These are phyloP conservation scores for Galerucella calmariensis DNA, from an alignment of 2,888 invertebrate species.

Conservation along the genomic window DNA sequence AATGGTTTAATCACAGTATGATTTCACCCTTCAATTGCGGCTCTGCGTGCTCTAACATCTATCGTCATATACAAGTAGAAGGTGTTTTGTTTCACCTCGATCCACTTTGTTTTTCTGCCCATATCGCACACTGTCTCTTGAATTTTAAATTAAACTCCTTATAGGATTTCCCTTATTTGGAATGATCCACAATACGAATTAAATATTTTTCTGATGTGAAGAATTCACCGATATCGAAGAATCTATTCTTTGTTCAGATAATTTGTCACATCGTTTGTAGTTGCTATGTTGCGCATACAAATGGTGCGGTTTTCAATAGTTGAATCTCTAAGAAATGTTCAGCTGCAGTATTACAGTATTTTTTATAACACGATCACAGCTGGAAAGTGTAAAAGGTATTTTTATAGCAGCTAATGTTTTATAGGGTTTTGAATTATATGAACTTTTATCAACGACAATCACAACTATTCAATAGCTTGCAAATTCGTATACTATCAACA, in stretches of 20 bases:
- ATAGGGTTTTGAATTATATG: not conserved
- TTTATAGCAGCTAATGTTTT: constrained; percentile 5
- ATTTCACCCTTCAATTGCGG: not conserved
- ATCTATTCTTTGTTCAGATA: constrained; percentile 41
- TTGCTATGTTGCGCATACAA: constrained; percentile 39
- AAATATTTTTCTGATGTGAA: constrained; percentile 41
- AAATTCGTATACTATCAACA: too few species aligned
- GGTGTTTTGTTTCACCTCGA: constrained; percentile 56
- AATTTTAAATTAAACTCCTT: constrained; percentile 48
- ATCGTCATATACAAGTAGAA: constrained; percentile 52
- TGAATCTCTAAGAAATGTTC: constrained; percentile 7
- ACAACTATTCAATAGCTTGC: too few species aligned
- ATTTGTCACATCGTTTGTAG: constrained; percentile 44
- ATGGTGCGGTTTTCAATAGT: constrained; percentile 23
- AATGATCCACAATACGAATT: constrained; percentile 40
- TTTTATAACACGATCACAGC: not conserved
- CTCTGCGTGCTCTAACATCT: constrained; percentile 14
- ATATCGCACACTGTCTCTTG: constrained; percentile 50
- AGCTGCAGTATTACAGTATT: constrained; percentile 2
- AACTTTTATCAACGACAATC: not conserved
- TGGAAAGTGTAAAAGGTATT: constrained; percentile 8
- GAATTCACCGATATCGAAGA: constrained; percentile 43
- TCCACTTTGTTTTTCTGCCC: constrained; percentile 51
- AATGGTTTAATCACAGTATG: too few species aligned
- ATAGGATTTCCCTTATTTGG: constrained; percentile 44